Evolutionary conservation across 2,113 vertebrate species (phyloP).

Genomic region (Ailurus styani): DNA sequence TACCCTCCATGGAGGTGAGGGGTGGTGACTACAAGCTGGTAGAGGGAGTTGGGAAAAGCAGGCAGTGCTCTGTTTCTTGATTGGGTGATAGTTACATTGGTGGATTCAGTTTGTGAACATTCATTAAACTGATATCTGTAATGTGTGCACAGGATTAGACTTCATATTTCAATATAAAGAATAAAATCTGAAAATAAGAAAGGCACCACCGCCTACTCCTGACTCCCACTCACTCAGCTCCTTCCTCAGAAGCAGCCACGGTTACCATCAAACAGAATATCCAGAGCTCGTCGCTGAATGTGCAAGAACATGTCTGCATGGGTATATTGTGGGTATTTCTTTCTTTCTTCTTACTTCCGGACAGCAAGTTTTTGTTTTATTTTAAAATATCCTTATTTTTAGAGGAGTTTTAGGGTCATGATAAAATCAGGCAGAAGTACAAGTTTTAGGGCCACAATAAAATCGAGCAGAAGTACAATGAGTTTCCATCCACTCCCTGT

Average conservation of each 20-base stretch:
- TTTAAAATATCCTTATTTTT: neutral
- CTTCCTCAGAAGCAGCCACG: neutral
- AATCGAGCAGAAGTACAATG: neutral
- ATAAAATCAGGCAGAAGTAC: too few species aligned
- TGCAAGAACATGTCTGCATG: neutral
- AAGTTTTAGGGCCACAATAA: neutral
- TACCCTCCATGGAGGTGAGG: neutral
- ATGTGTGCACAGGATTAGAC: neutral
- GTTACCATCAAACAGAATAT: neutral
- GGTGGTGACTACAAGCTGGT: accelerated
- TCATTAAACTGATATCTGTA: neutral
- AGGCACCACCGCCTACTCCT: neutral
- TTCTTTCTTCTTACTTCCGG: neutral
- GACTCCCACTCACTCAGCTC: neutral
- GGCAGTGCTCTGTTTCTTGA: neutral
- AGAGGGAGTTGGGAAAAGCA: too few species aligned
- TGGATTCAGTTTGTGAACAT: neutral
- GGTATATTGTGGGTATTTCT: neutral
- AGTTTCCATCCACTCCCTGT: neutral
- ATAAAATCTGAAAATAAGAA: neutral
- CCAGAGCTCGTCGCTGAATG: neutral
- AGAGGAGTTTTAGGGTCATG: neutral
- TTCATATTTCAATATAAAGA: neutral
- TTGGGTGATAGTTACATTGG: neutral
- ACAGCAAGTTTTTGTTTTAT: neutral